Conservation (phyloP, 2,113 vertebrate genomes). For the Ailuropoda melanoleuca region DNA sequence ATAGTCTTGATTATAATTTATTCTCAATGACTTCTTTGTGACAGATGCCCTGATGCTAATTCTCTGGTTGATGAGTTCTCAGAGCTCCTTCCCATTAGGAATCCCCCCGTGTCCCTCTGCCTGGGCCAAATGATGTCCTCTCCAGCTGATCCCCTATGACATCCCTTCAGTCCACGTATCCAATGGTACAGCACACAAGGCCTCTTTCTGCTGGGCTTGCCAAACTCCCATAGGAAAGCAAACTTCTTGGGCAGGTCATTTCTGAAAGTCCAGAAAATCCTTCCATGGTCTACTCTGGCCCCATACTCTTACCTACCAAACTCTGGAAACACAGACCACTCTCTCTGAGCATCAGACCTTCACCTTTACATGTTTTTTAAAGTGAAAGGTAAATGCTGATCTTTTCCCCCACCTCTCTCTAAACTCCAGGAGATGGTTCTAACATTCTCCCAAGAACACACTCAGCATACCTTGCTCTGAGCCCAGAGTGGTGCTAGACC, state of each 20-base stretch:
- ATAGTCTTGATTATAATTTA: background rate
- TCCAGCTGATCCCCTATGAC: background rate
- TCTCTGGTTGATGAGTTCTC: background rate
- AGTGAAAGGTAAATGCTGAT: background rate
- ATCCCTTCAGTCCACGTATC: background rate
- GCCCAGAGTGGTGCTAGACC: rapidly evolving
- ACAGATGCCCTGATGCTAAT: background rate
- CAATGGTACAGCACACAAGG: no score
- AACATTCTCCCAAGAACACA: background rate
- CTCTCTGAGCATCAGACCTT: background rate
- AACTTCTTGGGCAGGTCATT: background rate
- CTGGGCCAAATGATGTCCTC: background rate
- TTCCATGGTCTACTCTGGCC: background rate
- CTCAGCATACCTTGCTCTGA: background rate
- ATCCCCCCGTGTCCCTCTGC: no score
- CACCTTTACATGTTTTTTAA: background rate
- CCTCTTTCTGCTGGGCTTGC: background rate
- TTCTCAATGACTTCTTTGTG: background rate
- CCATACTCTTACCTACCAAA: no score
- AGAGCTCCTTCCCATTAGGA: background rate
- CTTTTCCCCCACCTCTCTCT: background rate
- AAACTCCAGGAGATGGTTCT: background rate
- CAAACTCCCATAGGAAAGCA: rapidly evolving
- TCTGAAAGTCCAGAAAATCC: background rate
- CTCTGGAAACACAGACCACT: background rate